Percentiles rank a stretch among this genome's conserved stretches.
These are phyloP conservation scores for Schizaphis graminum DNA, from an alignment of 2,888 invertebrate genomes.

Conservation along the genomic window DNA sequence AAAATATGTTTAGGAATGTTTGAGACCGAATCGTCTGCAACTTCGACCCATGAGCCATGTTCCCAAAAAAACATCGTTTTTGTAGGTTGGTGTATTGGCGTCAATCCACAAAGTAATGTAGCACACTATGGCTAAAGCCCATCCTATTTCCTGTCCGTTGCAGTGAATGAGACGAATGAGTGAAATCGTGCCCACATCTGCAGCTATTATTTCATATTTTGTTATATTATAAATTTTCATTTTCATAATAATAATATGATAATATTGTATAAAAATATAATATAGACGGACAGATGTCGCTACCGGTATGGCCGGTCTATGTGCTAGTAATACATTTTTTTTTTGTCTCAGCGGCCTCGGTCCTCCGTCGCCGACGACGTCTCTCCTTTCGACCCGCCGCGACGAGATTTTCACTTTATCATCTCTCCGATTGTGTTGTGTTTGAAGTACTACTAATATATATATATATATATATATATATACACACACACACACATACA, in stretches of 20 bases:
- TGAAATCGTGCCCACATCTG: background rate
- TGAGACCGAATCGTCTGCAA: background rate
- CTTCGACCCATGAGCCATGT: no score
- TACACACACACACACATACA: background rate
- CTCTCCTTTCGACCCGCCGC: background rate
- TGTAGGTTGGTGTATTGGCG: background rate
- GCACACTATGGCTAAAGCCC: background rate
- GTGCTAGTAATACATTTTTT: background rate
- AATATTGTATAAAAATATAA: background rate
- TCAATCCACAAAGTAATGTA: no score
- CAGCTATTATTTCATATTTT: background rate
- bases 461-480: background rate
- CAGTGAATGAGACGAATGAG: background rate
- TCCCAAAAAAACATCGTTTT: background rate
- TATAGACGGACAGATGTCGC: background rate
- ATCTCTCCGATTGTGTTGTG: conserved; percentile 31
- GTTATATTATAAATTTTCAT: background rate
- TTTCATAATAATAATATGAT: background rate
- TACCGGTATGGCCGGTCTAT: background rate
- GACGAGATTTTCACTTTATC: conserved; percentile 52
- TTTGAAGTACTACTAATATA: background rate
- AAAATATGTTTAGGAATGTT: background rate
- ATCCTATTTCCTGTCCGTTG: background rate
- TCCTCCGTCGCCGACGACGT: background rate
- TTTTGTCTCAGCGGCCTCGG: background rate